Conservation (phyloP, 2,113 vertebrate genomes). For the Rhinoderma darwinii region DNA sequence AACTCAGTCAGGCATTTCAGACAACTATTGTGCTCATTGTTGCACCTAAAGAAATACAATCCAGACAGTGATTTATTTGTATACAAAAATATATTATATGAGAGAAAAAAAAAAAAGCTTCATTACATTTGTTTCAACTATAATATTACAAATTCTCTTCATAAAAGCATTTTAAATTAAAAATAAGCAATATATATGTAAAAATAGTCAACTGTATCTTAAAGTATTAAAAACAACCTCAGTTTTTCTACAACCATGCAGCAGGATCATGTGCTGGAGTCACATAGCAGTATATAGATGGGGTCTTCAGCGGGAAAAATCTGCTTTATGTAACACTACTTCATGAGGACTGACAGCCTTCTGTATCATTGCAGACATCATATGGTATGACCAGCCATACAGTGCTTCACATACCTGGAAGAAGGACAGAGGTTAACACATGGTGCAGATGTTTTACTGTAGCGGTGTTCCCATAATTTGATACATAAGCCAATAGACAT, state of each 20-base stretch:
- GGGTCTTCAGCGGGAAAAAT: not conserved
- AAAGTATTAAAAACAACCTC: constrained; percentile 52
- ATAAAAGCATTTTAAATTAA: constrained; percentile 88
- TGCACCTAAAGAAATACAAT: constrained; percentile 42
- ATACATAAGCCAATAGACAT: not conserved
- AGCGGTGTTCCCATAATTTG: not conserved
- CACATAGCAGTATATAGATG: not conserved
- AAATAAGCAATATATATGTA: constrained; percentile 75
- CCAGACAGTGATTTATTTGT: constrained; percentile 75
- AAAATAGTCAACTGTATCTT: constrained; percentile 63
- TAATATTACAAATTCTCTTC: constrained; percentile 90
- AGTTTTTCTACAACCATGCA: constrained; percentile 40
- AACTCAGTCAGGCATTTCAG: too few species aligned
- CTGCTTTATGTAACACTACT: constrained; percentile 34
- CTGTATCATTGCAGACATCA: not conserved
- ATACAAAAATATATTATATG: constrained; percentile 98
- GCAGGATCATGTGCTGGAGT: constrained; percentile 7
- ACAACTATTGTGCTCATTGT: not conserved
- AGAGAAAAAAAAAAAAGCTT: constrained; percentile 70
- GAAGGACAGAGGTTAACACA: not conserved
- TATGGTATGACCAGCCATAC: constrained; percentile 18
- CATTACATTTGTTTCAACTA: constrained; percentile 78
- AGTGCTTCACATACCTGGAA: constrained; percentile 49
- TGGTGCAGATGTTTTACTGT: not conserved
- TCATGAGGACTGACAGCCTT: constrained; percentile 26